Conservation (phyloP, 2,113 vertebrate genomes). For the Tychaedon coryphoeus region DNA sequence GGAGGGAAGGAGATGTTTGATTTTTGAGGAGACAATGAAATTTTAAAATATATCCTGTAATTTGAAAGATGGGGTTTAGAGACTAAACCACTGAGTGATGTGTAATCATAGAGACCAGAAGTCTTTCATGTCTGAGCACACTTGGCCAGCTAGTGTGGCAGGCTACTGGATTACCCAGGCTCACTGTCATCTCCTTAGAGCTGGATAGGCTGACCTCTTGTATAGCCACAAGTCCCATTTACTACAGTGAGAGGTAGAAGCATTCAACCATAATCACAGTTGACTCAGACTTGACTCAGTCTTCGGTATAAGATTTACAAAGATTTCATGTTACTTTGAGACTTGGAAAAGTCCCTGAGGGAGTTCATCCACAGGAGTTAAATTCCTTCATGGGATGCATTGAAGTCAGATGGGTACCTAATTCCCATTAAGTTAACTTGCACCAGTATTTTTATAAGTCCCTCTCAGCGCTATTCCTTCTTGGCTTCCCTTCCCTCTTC, state of each 20-base stretch:
- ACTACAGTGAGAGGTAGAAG: neutral
- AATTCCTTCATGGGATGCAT: neutral
- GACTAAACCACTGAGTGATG: neutral
- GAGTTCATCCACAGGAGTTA: neutral
- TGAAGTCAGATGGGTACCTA: neutral
- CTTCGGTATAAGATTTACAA: neutral
- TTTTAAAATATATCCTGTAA: neutral
- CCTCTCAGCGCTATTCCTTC: conserved; percentile 1
- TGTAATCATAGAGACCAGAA: neutral
- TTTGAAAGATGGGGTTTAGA: neutral
- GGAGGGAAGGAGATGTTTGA: neutral
- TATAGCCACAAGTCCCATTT: neutral
- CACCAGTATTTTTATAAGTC: neutral
- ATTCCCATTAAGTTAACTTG: conserved; percentile 14
- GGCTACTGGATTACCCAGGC: neutral
- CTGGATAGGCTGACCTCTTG: neutral
- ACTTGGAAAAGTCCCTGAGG: neutral
- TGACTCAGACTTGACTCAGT: neutral
- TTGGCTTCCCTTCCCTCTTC: conserved; percentile 7
- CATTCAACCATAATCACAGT: neutral
- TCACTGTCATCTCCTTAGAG: neutral
- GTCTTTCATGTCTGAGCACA: neutral
- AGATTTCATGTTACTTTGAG: neutral
- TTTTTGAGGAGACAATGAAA: neutral
- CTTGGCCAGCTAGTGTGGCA: neutral